A percentile compares a stretch with the other conserved stretches of the same genome.
Conservation (phyloP, 2,888 invertebrate species). For the Cheilosia vulpina region DNA sequence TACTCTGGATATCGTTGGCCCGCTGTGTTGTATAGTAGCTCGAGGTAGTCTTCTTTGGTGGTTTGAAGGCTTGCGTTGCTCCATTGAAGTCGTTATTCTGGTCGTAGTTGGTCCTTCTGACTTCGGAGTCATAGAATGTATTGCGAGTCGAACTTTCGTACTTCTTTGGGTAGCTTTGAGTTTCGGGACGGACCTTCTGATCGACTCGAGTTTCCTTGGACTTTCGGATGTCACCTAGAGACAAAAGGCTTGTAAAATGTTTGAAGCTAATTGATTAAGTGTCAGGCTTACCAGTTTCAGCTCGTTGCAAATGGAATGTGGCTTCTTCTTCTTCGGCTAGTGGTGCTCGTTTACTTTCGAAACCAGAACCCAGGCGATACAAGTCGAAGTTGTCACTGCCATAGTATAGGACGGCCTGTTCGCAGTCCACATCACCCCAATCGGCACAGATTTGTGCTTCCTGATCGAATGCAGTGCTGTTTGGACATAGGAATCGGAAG, state of each 20-base stretch:
- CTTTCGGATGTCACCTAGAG: conserved; percentile 80
- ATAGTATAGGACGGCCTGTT: conserved; percentile 90
- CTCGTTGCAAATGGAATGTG: conserved; percentile 89
- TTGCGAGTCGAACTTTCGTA: conserved; percentile 76
- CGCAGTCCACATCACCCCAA: conserved; percentile 95
- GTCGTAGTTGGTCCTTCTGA: conserved; percentile 71
- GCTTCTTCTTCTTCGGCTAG: conserved; percentile 88
- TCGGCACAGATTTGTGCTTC: conserved; percentile 96
- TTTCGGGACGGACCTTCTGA: conserved; percentile 81
- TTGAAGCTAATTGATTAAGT: background rate
- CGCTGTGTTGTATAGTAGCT: conserved; percentile 81
- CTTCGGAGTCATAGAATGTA: conserved; percentile 54
- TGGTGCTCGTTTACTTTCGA: conserved; percentile 87
- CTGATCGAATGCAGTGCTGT: conserved; percentile 95
- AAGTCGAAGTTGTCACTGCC: conserved; percentile 94
- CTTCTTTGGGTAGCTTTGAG: conserved; percentile 78
- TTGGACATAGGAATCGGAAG: conserved; percentile 94
- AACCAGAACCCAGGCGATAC: conserved; percentile 91
- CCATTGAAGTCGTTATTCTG: conserved; percentile 76
- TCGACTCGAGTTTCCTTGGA: conserved; percentile 81
- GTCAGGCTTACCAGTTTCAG: conserved; percentile 85
- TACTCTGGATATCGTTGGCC: conserved; percentile 78
- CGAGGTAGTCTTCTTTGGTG: conserved; percentile 80
- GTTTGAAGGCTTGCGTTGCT: conserved; percentile 76
- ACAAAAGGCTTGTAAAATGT: background rate